Percentiles rank a stretch among this genome's conserved stretches.
Evolutionary conservation across 1,140 invertebrate genomes (phyloP).

Genomic region (Linepithema humile): DNA sequence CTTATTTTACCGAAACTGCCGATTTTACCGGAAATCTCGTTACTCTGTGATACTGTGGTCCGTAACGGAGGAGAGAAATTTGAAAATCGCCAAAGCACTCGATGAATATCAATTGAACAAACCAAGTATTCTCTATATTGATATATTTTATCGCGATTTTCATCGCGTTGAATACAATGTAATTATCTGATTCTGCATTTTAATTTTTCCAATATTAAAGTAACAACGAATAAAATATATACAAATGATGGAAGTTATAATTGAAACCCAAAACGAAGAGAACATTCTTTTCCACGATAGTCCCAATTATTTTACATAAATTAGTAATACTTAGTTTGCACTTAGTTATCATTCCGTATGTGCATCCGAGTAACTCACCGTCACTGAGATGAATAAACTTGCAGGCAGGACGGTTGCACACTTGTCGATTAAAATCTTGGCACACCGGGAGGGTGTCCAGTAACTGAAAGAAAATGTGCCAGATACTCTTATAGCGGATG

Average conservation of each 20-base stretch:
- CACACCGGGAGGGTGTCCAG: slow-evolving; percentile 99
- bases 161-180: neutral
- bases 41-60: neutral
- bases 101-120: slow-evolving; percentile 10
- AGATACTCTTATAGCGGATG: slow-evolving; percentile 64
- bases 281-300: slow-evolving; percentile 1
- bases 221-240: neutral
- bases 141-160: neutral
- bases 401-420: slow-evolving; percentile 97
- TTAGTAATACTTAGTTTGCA: neutral
- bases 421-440: slow-evolving; percentile 99
- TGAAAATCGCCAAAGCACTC: slow-evolving; percentile 18
- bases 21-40: slow-evolving; percentile 38
- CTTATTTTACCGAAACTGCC: slow-evolving; percentile 19
- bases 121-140: neutral
- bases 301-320: neutral
- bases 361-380: slow-evolving; percentile 87
- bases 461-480: slow-evolving; percentile 93
- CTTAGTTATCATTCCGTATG: neutral
- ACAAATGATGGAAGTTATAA: neutral
- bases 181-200: neutral
- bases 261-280: neutral
- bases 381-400: slow-evolving; percentile 98
- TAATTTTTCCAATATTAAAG: neutral
- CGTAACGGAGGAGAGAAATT: slow-evolving; percentile 9